Percentiles rank a stretch among this genome's conserved stretches.
phyloP scores from a whole-genome alignment of 2,888 invertebrate species.

The Athalia cordata region DNA sequence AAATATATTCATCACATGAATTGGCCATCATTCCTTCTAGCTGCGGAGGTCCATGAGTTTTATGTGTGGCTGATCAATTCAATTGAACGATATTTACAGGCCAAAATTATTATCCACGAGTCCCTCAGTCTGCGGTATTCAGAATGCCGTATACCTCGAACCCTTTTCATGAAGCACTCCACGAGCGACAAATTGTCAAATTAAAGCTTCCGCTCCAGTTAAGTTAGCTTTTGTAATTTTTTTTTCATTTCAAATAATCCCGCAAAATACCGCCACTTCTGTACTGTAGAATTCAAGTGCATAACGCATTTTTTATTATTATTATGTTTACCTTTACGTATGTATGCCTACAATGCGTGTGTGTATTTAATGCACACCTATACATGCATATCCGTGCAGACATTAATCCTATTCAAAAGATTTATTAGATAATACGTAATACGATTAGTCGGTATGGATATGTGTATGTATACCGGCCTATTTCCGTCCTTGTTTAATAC shows the following conservation, averaged over 20 bases:
- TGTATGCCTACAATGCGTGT: background rate
- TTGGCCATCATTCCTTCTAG: no score
- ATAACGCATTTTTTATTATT: background rate
- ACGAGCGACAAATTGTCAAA: constrained; percentile 8
- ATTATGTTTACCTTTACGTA: background rate
- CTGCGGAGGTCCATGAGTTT: no score
- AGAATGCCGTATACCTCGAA: no score
- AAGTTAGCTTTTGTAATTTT: background rate
- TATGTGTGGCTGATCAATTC: no score
- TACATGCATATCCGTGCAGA: background rate
- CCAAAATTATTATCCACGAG: no score
- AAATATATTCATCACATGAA: no score
- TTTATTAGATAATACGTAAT: constrained; percentile 33
- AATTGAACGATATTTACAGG: no score
- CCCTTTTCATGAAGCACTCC: no score
- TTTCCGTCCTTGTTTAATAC: constrained; percentile 20
- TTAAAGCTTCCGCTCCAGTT: constrained; percentile 33
- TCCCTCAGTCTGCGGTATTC: no score
- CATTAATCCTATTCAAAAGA: constrained; percentile 36
- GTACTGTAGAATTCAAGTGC: no score
- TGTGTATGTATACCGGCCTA: background rate
- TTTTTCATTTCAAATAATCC: background rate
- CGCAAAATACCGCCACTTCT: no score
- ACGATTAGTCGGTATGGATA: background rate
- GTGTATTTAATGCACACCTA: background rate